phyloP scores from a whole-genome alignment of 2,113 vertebrate genomes.

The human (Homo sapiens) region GRCh38 chr9:37928501-37929000 shows the following conservation, averaged over 20 bases:
- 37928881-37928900: background rate
- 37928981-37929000: background rate
- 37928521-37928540: background rate
- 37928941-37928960: background rate
- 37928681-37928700: background rate
- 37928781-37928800: background rate
- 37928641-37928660: background rate
- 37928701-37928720: background rate
- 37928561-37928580: background rate
- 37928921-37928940: background rate
- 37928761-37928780: background rate
- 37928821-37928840: background rate
- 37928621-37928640: background rate
- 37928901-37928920: background rate
- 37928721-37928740: accelerated
- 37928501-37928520: background rate
- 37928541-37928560: background rate
- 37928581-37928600: too few relatives aligned
- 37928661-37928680: background rate
- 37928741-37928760: background rate
- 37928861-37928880: background rate
- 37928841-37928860: accelerated
- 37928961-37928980: background rate
- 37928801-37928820: background rate
- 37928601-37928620: background rate